phyloP scores from a whole-genome alignment of 2,113 vertebrate species.

The Hyla sarda region DNA sequence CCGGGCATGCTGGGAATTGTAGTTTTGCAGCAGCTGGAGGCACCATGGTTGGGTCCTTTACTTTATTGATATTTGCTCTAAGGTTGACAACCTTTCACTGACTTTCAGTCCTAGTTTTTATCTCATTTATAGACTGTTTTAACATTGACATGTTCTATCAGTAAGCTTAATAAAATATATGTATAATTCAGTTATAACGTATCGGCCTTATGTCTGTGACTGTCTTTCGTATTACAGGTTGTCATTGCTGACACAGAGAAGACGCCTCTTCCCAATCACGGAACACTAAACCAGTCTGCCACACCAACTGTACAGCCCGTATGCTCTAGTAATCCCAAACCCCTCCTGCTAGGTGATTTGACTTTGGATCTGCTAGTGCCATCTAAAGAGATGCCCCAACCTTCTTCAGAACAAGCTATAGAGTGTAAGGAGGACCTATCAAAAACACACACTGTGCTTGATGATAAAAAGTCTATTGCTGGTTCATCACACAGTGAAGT shows the following conservation, averaged over 20 bases:
- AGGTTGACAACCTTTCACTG: too few relatives aligned
- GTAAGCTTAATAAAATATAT: too few relatives aligned
- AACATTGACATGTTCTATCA: too few relatives aligned
- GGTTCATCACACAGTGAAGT: conserved; percentile 48
- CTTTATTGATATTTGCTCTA: too few relatives aligned
- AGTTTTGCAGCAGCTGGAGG: too few relatives aligned
- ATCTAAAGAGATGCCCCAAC: not conserved
- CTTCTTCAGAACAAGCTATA: not conserved
- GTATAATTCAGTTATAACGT: too few relatives aligned
- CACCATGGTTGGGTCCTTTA: too few relatives aligned
- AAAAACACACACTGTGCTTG: not conserved
- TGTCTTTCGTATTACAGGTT: not conserved
- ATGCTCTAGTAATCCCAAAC: conserved; percentile 49
- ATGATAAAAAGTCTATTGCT: conserved; percentile 52
- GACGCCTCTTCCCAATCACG: not conserved
- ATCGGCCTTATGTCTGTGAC: too few relatives aligned
- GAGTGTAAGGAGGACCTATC: not conserved
- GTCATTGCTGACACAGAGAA: not conserved
- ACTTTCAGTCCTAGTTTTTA: too few relatives aligned
- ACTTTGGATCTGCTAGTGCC: not conserved
- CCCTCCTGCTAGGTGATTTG: conserved; percentile 43
- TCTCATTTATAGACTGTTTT: too few relatives aligned
- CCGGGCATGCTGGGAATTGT: too few relatives aligned
- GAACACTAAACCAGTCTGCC: not conserved
- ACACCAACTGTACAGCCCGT: not conserved